Conservation (phyloP, 1,140 invertebrate species). For the Drosophila cardini region DNA sequence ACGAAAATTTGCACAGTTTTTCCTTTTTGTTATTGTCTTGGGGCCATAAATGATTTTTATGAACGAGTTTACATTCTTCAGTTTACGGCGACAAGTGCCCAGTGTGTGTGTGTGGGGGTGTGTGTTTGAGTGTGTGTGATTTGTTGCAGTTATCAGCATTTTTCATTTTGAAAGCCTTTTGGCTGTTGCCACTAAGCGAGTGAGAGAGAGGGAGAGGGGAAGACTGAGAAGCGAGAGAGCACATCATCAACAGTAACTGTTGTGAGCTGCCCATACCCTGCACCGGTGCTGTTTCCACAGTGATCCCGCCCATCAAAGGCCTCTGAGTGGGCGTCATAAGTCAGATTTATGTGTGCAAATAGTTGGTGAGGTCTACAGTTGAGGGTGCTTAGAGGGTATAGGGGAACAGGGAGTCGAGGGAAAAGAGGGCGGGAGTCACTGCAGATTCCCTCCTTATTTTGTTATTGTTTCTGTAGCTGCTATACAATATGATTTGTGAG, state of each 20-base stretch:
- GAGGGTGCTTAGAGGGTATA: background rate
- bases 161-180: conserved; percentile 71
- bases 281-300: conserved; percentile 5
- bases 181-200: conserved; percentile 29
- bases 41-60: conserved; percentile 75
- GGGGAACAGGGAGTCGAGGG: background rate
- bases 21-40: conserved; percentile 28
- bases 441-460: conserved; percentile 47
- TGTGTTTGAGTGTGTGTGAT: conserved; percentile 60
- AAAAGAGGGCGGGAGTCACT: conserved; percentile 12
- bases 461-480: conserved; percentile 37
- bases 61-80: conserved; percentile 72
- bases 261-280: conserved; percentile 25
- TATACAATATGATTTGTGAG: conserved; percentile 69
- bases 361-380: conserved; percentile 41
- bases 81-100: conserved; percentile 54
- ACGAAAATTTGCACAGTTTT: conserved; percentile 23
- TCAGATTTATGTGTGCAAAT: conserved; percentile 82
- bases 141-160: conserved; percentile 81
- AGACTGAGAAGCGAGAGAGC: conserved; percentile 19
- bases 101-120: conserved; percentile 5
- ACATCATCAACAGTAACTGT: conserved; percentile 61
- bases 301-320: conserved; percentile 22
- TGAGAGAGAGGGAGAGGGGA: conserved; percentile 18
- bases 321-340: conserved; percentile 69